A percentile compares a stretch with the other conserved stretches of the same genome.
These are phyloP conservation scores for Maniola jurtina DNA, from an alignment of 1,140 invertebrate genomes.

Conservation along the genomic window DNA sequence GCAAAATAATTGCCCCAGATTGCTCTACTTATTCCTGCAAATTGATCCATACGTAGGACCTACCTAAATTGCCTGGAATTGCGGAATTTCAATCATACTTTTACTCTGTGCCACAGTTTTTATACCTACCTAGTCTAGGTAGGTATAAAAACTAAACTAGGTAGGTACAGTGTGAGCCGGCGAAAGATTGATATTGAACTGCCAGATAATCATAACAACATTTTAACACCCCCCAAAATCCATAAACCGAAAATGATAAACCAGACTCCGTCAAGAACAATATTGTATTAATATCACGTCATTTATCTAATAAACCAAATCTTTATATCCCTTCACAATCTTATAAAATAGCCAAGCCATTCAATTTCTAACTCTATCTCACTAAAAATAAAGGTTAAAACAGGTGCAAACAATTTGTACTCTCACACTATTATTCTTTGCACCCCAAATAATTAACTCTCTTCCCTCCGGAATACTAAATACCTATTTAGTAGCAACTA, in stretches of 20 bases:
- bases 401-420: conserved; percentile 24
- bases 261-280: conserved; percentile 43
- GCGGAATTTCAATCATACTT: too few species aligned
- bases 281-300: conserved; percentile 53
- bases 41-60: too few species aligned
- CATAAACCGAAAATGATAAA: conserved; percentile 15
- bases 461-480: conserved; percentile 76
- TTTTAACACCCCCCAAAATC: background rate
- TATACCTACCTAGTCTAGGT: too few species aligned
- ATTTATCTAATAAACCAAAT: conserved; percentile 55
- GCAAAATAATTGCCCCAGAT: too few species aligned
- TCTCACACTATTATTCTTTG: conserved; percentile 63
- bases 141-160: too few species aligned
- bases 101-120: too few species aligned
- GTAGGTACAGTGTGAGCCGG: too few species aligned
- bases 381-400: conserved; percentile 26
- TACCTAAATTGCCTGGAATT: too few species aligned
- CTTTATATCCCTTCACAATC: conserved; percentile 39
- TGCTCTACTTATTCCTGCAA: too few species aligned
- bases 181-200: background rate
- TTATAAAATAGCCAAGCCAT: conserved; percentile 20
- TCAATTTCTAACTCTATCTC: conserved; percentile 40
- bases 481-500: conserved; percentile 72
- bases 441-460: conserved; percentile 69
- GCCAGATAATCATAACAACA: conserved; percentile 2